phyloP scores from a whole-genome alignment of 2,113 vertebrate species.

The Austrofundulus limnaeus region DNA sequence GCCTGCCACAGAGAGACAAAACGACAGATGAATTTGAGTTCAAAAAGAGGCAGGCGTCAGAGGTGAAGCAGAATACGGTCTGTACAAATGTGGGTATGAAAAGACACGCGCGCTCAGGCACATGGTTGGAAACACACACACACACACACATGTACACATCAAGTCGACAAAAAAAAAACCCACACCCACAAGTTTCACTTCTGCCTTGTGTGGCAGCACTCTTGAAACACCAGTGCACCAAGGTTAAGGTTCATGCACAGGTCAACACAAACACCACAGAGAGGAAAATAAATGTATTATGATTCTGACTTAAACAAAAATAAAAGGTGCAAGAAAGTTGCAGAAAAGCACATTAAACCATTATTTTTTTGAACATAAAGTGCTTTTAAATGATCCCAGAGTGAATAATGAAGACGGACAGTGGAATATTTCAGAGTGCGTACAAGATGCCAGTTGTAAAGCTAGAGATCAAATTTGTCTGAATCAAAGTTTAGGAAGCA shows the following conservation, averaged over 20 bases:
- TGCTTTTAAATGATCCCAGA: neutral
- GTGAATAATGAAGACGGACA: neutral
- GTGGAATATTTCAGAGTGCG: slow-evolving; percentile 34
- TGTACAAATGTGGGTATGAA: slow-evolving; percentile 63
- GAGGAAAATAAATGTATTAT: neutral
- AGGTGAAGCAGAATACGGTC: slow-evolving; percentile 61
- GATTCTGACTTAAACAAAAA: neutral
- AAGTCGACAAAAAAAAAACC: slow-evolving; percentile 63
- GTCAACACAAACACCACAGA: slow-evolving; percentile 58
- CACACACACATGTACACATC: no score
- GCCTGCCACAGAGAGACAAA: slow-evolving; percentile 56
- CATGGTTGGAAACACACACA: slow-evolving; percentile 64
- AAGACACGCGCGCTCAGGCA: slow-evolving; percentile 43
- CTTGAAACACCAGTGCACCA: slow-evolving; percentile 67
- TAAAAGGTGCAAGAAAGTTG: neutral
- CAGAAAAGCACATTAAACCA: neutral
- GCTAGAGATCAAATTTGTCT: slow-evolving; percentile 26
- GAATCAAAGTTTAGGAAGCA: slow-evolving; percentile 33
- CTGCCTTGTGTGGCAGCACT: slow-evolving; percentile 78
- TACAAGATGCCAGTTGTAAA: slow-evolving; percentile 40
- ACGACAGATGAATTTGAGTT: slow-evolving; percentile 49
- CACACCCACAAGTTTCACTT: slow-evolving; percentile 82
- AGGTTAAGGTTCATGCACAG: slow-evolving; percentile 75
- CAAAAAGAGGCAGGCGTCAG: slow-evolving; percentile 62
- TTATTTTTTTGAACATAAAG: no score